phyloP scores from a whole-genome alignment of 2,113 vertebrate species.

The Marmota flaviventris region DNA sequence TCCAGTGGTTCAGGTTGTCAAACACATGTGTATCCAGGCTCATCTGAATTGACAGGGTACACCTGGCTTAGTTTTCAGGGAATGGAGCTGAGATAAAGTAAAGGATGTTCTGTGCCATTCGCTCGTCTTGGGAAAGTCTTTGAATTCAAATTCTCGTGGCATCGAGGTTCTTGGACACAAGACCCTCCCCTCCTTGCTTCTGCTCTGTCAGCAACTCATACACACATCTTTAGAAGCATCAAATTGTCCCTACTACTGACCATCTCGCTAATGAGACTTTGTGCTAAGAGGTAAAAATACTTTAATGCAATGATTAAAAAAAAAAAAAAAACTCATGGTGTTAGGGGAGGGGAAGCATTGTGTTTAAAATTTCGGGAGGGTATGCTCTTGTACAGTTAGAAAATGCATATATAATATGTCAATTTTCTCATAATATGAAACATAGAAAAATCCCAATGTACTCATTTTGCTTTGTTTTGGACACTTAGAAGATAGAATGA shows the following conservation, averaged over 20 bases:
- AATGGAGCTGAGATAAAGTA: not conserved
- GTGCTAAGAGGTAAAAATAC: slow-evolving; percentile 12
- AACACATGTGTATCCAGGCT: too few species aligned
- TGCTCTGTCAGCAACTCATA: not conserved
- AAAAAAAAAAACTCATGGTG: not conserved
- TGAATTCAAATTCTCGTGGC: not conserved
- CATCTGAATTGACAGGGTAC: not conserved
- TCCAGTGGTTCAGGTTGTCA: not conserved
- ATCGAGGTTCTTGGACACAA: not conserved
- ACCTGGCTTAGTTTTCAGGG: not conserved
- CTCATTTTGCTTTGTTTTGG: not conserved
- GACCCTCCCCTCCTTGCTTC: not conserved
- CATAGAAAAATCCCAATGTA: not conserved
- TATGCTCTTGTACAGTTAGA: not conserved
- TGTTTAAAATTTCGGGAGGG: slow-evolving; percentile 26
- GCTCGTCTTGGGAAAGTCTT: not conserved
- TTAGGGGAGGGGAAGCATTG: not conserved
- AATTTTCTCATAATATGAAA: slow-evolving; percentile 25
- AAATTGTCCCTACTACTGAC: not conserved
- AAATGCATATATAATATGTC: not conserved
- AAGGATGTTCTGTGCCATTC: not conserved
- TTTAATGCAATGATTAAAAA: slow-evolving; percentile 2
- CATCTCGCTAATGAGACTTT: not conserved
- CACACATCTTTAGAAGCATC: not conserved
- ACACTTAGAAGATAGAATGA: not conserved